phyloP scores from a whole-genome alignment of 2,888 invertebrate genomes.

The Athrips mouffetella region DNA sequence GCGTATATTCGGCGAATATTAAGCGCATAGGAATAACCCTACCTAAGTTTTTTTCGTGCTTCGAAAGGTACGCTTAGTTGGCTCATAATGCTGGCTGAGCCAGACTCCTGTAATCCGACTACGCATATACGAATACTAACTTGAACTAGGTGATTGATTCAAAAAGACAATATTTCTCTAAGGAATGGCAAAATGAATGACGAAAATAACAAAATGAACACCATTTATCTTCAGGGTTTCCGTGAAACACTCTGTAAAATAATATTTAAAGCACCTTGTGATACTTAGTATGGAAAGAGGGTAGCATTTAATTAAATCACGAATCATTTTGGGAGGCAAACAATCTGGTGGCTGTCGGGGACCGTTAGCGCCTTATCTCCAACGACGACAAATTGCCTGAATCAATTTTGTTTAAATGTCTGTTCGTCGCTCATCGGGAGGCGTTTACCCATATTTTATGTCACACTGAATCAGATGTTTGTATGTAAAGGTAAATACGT shows the following conservation, averaged over 20 bases:
- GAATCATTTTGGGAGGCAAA: slow-evolving; percentile 29
- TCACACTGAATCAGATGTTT: too few species aligned
- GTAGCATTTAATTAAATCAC: slow-evolving; percentile 13
- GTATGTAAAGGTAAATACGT: too few species aligned
- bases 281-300: slow-evolving; percentile 6
- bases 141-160: too few species aligned
- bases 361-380: slow-evolving; percentile 34
- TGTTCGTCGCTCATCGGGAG: background rate
- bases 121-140: too few species aligned
- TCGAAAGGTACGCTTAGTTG: too few species aligned
- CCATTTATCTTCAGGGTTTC: background rate
- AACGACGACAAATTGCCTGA: slow-evolving; percentile 33
- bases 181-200: background rate
- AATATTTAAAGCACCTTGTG: slow-evolving; percentile 1
- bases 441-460: too few species aligned
- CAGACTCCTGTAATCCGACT: too few species aligned
- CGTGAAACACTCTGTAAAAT: background rate
- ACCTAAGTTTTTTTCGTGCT: too few species aligned
- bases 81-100: too few species aligned
- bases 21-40: too few species aligned
- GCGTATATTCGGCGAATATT: too few species aligned
- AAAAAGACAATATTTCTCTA: background rate
- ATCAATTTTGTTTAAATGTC: slow-evolving; percentile 31
- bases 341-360: slow-evolving; percentile 28
- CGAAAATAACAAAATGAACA: too few species aligned